Evolutionary conservation across 2,113 vertebrate genomes (phyloP), one percentile per base, ranked within the genome.

Genomic region (Caranx ignobilis): DNA sequence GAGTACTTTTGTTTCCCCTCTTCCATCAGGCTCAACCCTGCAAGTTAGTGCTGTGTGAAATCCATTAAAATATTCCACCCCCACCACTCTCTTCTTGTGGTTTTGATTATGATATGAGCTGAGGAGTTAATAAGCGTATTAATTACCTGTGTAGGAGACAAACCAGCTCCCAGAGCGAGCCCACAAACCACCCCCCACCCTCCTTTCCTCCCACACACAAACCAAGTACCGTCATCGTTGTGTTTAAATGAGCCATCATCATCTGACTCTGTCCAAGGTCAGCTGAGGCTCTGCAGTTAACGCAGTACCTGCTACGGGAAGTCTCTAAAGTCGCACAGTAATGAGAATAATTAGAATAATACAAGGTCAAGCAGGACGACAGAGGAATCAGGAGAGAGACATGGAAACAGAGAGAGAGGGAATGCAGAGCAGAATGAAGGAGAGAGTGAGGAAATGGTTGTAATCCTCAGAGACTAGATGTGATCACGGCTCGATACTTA

Each of bases 51-150:
- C 75, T 21, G 8, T 41, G 60, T 66, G 76, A 77, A 88, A 81
- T 75, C 70, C 56, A 86, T 89, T 86, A 87, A 87, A 52, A 69
- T 80, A 71, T 74, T 78, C 86, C 83, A 16, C 75, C 83, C 73
- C 82, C 84, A 55, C 84, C 59, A 12, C 61, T 72, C 21, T 76
- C 79, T 66, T 75, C 77, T 56, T 12, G 15, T 52, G 66, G 70
- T 79, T 86, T 75, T 82, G 83, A 88, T 90, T 45, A 81, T 83
- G 81, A 88, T 88, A 77, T 71, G 82, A 85, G 88, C 78, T 31
- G 85, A 88, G 80, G 86, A 91, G 87, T 91, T 94, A 92, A 92
- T 93, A 89, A 87, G 87, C 75, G 68, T 91, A 89, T 90, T 94
- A 94, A 94, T 92, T 90, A 91, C 88, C 88, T 87, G 86, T 84